Evolutionary conservation across 2,888 invertebrate genomes (phyloP), one percentile per base, ranked within the genome.

Genomic region (Patella depressa): DNA sequence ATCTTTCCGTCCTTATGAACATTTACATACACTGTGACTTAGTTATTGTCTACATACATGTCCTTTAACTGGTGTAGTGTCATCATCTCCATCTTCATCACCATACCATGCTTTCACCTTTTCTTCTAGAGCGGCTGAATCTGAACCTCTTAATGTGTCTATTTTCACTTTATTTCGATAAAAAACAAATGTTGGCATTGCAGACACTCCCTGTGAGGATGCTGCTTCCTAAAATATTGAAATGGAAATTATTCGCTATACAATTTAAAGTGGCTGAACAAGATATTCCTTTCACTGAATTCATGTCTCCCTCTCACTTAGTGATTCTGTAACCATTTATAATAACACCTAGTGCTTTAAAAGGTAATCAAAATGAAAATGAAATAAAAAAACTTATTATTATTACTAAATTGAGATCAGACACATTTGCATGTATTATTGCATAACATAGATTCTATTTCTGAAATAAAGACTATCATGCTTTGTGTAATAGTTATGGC

Each of bases 181-280:
- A 90, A 99, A 97, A 85, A 98, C 95, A 90, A 99, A 99, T 0
- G 99, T 99, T 45, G 99, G 99, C 98, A 99, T 98, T 0, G 98
- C 97, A 78, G 95, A 95, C 69, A 99, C 96, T 76, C 96, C 96
- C 90, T 98, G 96, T 17, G 94, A 93, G 53, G 95, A 94, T 2
- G 98, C 97, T 14, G 96, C 96, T 85, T 96, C 97, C 85, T 92
- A 80, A 73, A 85, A 81, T 73, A 65, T n/a, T 34, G 5, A 34
- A 45, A 45, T 45, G 45, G 7, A 45, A 7, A 45, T 45, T 45
- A 45, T 45, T 45, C 5, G 45, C 45, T 45, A 45, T 9, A 45
- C 45, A 9, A 45, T 45, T 45, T 45, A 45, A 45, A 45, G 7
- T 45, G 9, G 0, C 45, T 45, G 45, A 45, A 7, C 45, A 45